Base-by-base conservation (phyloP, 1,140 invertebrate species). In the Lysiphlebus fabarum region DNA sequence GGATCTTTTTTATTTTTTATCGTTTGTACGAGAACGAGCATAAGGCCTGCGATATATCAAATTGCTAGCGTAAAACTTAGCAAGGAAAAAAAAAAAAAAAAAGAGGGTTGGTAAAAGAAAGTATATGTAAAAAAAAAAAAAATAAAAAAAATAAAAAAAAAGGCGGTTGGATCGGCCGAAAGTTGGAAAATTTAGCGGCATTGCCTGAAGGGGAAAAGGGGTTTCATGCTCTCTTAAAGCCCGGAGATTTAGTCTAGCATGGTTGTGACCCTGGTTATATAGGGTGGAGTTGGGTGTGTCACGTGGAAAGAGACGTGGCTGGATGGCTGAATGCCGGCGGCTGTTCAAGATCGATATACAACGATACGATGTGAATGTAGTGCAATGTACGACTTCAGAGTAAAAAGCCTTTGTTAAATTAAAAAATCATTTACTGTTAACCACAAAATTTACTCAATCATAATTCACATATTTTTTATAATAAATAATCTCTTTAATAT, bases 121-220 rank as follows among this genome's bases (percentile, higher is more conserved):
- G 36, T 33, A 37, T 36, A 51, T 12, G 49, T 37, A n/a, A 12
- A 49, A 41, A 47, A 41, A 58, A 58, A 34, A 26, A 26, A 14
- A 34, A 45, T 14, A 45, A 38, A n/a, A 44, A 48, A 34, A 17
- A 17, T 7, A 51, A 14, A 33, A 12, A 38, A 40, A 34, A 34
- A 54, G 43, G 49, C 33, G 40, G 56, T 58, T 59, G 43, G 38
- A 60, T 60, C 58, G 53, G 58, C 47, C 48, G 53, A 61, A 64
- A 66, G 58, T 64, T 59, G 62, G 44, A 40, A 56, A 62, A 64
- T 53, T 64, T 60, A 53, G 45, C 54, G 47, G 11, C 58, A 44
- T 62, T 40, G 50, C 49, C 37, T 41, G 38, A 11, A 37, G 43
- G 10, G 44, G 33, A 4, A n/a, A 38, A 40, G 37, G 36, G 45